Conservation (phyloP, 2,888 invertebrate species). For the Apodemia hepburni region DNA sequence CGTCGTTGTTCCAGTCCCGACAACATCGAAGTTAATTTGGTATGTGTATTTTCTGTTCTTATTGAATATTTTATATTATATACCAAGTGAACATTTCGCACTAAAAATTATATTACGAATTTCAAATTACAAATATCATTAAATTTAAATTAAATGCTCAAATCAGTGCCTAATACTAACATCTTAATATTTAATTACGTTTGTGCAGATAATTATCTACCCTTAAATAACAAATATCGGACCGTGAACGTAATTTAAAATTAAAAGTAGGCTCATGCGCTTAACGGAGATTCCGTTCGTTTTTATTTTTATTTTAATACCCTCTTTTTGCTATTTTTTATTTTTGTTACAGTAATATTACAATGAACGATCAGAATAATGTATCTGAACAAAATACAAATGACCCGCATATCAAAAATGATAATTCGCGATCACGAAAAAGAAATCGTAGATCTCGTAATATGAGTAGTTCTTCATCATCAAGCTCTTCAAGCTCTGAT, state of each 20-base stretch:
- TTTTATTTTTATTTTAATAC: background rate
- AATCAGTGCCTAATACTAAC: no score
- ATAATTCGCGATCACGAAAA: background rate
- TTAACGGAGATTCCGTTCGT: background rate
- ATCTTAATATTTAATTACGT: no score
- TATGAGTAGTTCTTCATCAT: background rate
- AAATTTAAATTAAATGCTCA: no score
- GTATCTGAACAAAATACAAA: background rate
- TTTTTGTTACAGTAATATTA: background rate
- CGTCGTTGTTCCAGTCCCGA: background rate
- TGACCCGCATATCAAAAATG: background rate
- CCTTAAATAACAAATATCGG: no score
- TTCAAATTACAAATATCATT: no score
- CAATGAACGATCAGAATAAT: background rate
- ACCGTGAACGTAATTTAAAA: no score
- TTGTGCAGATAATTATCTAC: no score
- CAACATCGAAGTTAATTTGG: background rate
- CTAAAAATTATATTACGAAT: background rate
- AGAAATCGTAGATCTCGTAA: background rate
- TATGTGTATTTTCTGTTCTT: background rate
- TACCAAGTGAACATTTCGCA: background rate
- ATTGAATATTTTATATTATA: background rate
- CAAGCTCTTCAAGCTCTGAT: background rate
- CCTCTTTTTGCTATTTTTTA: no score
- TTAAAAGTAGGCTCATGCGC: background rate